Evolutionary conservation across 2,113 vertebrate genomes (phyloP), one percentile per base, ranked within the genome.

Genomic region (Empidonax alnorum): DNA sequence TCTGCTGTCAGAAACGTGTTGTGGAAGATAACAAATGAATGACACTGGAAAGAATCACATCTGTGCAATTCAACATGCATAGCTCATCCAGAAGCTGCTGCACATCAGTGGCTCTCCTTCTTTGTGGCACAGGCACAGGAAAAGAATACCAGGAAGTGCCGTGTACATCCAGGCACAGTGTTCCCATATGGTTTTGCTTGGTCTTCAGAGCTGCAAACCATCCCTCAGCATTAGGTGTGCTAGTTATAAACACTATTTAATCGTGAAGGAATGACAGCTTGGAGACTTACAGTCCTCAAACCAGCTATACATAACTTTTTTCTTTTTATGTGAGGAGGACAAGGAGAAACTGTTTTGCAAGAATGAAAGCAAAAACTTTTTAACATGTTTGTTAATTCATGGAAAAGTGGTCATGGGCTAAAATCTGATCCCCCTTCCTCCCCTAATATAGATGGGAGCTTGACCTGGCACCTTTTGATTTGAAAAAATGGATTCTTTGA

Each of bases 121-220:
- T 80, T 80, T 0, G 41, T 53, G 74, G 50, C 56, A 56, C 31
- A 42, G 22, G 41, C 56, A 37, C 15, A 14, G 24, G 35, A 82
- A 68, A 24, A n/a, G 31, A 37, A 20, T 49, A 19, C 6, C 1
- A 6, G 10, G 17, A 61, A 56, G 37, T 0, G 2, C 23, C 0
- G 0, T 1, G 33, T 13, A 22, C 17, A 28, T 35, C 46, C 42
- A 58, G 18, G 31, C 6, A 73, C 7, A 8, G 23, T 15, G 68
- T 56, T 74, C 58, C 59, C 76, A 71, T 55, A 56, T 4, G 41
- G 33, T 12, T 82, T 25, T 6, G 10, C 27, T 7, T 35, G 27
- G 16, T 39, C 69, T 18, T 24, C 37, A 56, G 69, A 47, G 61
- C 76, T 73, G 50, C 10, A 42, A 73, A 39, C 35, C 37, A 9